A percentile compares a stretch with the other conserved stretches of the same genome.
These are phyloP conservation scores for Nyctibius grandis DNA, from an alignment of 2,797 vertebrate genomes.

Conservation along the genomic window DNA sequence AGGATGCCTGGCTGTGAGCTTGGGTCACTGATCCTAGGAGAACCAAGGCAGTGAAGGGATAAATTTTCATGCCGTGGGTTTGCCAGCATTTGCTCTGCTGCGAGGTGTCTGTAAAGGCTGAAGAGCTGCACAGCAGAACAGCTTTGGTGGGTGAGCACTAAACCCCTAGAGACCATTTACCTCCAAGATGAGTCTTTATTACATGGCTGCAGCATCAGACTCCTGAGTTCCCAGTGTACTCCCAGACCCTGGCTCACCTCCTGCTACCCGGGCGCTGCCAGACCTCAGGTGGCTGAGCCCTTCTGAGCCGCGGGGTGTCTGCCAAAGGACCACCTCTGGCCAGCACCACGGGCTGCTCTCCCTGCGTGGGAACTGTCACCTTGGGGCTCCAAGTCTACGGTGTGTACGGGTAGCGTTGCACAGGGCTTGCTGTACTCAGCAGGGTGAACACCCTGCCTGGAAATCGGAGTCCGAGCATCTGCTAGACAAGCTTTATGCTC, in stretches of 20 bases:
- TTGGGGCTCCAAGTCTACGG: not conserved
- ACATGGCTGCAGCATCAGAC: not conserved
- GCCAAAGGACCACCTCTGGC: not conserved
- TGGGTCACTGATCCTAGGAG: not conserved
- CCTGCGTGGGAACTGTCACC: not conserved
- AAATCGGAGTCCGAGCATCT: rapidly evolving
- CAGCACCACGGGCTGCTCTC: rapidly evolving
- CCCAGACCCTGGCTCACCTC: not conserved
- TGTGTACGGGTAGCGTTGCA: rapidly evolving
- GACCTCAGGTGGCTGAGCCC: not conserved
- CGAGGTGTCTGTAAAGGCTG: not conserved
- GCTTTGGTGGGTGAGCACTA: not conserved
- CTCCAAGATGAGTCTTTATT: not conserved
- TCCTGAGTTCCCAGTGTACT: not conserved
- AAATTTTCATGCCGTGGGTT: not conserved
- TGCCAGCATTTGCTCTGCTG: not conserved
- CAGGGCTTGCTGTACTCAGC: not conserved
- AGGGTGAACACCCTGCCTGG: not conserved
- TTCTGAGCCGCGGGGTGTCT: not conserved
- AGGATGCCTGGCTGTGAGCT: not conserved
- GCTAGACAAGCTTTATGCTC: not conserved
- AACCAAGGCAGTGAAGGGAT: not conserved
- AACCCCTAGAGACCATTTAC: not conserved
- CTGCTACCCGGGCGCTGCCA: rapidly evolving
- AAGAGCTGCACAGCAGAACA: not conserved